phyloP scores from a whole-genome alignment of 37 sponge, comb jelly and placozoan species.

The Spongia lamella region DNA sequence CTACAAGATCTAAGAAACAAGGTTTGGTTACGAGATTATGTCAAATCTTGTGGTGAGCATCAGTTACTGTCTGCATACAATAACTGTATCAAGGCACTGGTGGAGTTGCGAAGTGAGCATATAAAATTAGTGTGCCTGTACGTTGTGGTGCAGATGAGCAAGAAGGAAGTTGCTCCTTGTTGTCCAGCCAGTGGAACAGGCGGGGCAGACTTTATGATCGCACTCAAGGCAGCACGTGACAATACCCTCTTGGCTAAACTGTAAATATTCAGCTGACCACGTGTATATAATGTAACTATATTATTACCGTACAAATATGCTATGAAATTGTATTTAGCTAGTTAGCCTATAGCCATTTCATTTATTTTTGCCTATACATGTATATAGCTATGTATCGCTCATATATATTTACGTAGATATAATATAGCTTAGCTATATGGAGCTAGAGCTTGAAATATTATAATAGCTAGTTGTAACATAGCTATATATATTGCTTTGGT shows the following conservation, averaged over 20 bases:
- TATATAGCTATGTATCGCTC: too few relatives aligned
- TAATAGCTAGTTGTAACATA: too few relatives aligned
- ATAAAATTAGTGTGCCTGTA: slow-evolving; percentile 59
- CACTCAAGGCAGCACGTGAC: slow-evolving; percentile 61
- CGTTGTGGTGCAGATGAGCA: slow-evolving; percentile 48
- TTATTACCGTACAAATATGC: neutral
- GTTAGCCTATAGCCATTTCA: too few relatives aligned
- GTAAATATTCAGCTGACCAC: too few relatives aligned
- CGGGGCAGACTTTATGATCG: slow-evolving; percentile 58
- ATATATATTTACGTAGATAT: too few relatives aligned
- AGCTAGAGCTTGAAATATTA: too few relatives aligned
- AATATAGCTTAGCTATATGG: too few relatives aligned
- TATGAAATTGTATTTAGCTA: too few relatives aligned
- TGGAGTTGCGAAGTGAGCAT: slow-evolving; percentile 51
- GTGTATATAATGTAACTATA: too few relatives aligned
- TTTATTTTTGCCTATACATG: too few relatives aligned
- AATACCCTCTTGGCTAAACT: neutral
- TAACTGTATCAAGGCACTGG: slow-evolving; percentile 45
- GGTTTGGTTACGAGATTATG: slow-evolving; percentile 56
- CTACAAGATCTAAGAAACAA: slow-evolving; percentile 26
- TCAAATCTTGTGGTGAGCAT: neutral
- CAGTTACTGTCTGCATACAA: slow-evolving; percentile 37
- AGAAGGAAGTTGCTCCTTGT: neutral
- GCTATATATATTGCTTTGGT: too few relatives aligned
- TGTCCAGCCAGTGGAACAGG: slow-evolving; percentile 25